Conservation (phyloP, 2,797 vertebrate species). For the Pangasius djambal region DNA sequence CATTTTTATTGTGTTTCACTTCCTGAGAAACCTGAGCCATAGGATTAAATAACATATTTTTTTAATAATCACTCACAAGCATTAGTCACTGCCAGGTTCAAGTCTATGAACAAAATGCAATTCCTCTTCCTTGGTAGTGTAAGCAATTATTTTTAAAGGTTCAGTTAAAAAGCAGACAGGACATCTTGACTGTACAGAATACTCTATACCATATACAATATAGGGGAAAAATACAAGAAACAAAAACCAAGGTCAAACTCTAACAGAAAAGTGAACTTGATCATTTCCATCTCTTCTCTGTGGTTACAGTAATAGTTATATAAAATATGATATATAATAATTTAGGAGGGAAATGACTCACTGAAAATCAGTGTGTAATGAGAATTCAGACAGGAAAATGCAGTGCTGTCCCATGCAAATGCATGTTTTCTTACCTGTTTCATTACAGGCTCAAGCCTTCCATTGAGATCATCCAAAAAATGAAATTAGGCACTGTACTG, state of each 20-base stretch:
- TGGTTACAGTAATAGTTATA: background rate
- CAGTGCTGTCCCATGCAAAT: no score
- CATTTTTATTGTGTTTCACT: background rate
- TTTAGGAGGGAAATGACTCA: background rate
- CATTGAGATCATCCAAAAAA: background rate
- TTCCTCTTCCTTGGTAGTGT: background rate
- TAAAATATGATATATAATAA: background rate
- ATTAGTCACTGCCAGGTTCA: background rate
- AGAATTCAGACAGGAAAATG: background rate
- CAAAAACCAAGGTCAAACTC: background rate
- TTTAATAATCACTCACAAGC: background rate
- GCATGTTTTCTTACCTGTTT: conserved; percentile 1
- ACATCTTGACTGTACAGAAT: background rate
- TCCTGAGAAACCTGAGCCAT: background rate
- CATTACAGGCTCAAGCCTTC: background rate
- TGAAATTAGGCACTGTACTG: conserved; percentile 7
- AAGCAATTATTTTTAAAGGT: background rate
- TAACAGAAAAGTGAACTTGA: background rate
- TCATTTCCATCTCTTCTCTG: conserved; percentile 1
- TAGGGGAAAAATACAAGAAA: background rate
- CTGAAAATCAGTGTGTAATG: background rate
- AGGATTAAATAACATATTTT: background rate
- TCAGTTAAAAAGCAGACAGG: background rate
- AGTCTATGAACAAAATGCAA: background rate
- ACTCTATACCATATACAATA: background rate